Percentiles rank a stretch among this genome's conserved stretches.
Evolutionary conservation across 2,797 vertebrate species (phyloP).

Genomic region (Cirrhinus mrigala): DNA sequence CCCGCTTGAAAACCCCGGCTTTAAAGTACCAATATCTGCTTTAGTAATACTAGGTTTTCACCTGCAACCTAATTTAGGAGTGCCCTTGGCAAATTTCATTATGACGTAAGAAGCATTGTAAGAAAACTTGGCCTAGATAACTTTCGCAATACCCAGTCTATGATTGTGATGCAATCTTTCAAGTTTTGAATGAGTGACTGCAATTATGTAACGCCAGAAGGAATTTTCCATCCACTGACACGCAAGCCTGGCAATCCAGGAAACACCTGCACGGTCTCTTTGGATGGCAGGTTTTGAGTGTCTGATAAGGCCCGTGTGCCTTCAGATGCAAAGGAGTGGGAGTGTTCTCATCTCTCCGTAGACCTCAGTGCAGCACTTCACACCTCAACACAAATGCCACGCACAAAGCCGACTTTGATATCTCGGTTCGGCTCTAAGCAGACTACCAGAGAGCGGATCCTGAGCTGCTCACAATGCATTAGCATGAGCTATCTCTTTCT

Average conservation of each 20-base stretch:
- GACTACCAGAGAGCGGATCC: constrained; percentile 15
- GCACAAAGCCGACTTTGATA: constrained; percentile 16
- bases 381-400: constrained; percentile 20
- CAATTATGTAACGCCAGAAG: constrained; percentile 53
- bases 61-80: background rate
- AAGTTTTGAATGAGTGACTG: constrained; percentile 44
- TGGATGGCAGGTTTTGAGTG: constrained; percentile 38
- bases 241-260: constrained; percentile 56
- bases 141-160: constrained; percentile 36
- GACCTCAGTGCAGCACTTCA: constrained; percentile 37
- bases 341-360: constrained; percentile 32
- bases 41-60: background rate
- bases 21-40: background rate
- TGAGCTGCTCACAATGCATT: constrained; percentile 5
- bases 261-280: constrained; percentile 59
- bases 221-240: constrained; percentile 63
- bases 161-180: constrained; percentile 43
- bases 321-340: constrained; percentile 51
- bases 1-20: background rate
- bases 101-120: constrained; percentile 28
- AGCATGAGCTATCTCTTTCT: constrained; percentile 24
- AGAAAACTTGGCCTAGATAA: constrained; percentile 38
- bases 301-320: constrained; percentile 34
- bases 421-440: constrained; percentile 7
- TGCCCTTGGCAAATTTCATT: background rate